Evolutionary conservation across 2,888 invertebrate species (phyloP).

Genomic region (Drosophila cognata): DNA sequence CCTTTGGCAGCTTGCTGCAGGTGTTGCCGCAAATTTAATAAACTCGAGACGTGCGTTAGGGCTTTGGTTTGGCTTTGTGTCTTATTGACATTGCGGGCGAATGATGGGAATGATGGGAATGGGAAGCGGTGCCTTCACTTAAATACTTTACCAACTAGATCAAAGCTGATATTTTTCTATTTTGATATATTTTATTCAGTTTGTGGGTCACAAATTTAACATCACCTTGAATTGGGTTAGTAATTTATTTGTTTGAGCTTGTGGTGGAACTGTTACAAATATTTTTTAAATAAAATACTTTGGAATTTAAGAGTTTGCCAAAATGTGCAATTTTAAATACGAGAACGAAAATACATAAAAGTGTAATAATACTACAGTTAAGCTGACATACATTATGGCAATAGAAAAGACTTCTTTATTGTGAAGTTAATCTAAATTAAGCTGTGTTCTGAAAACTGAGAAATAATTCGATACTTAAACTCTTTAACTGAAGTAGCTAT

Average conservation of each 20-base stretch:
- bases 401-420: not conserved
- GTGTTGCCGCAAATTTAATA: conserved; percentile 79
- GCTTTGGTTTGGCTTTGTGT: conserved; percentile 62
- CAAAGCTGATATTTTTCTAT: conserved; percentile 59
- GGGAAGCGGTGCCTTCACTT: conserved; percentile 30
- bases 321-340: not conserved
- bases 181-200: conserved; percentile 57
- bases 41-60: conserved; percentile 80
- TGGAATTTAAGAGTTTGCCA: not conserved
- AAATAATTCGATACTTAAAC: not conserved
- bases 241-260: conserved; percentile 20
- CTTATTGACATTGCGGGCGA: conserved; percentile 15
- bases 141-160: conserved; percentile 75
- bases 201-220: conserved; percentile 58
- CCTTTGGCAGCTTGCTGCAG: conserved; percentile 49
- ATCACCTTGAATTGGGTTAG: conserved; percentile 17
- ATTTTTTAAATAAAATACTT: not conserved
- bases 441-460: not conserved
- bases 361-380: not conserved
- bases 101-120: not conserved
- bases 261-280: not conserved
- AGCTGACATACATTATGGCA: not conserved
- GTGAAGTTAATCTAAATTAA: not conserved
- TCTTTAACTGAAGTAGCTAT: not conserved
- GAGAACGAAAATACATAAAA: not conserved